Conservation (phyloP, 2,888 invertebrate species). For the Macropis europaea region DNA sequence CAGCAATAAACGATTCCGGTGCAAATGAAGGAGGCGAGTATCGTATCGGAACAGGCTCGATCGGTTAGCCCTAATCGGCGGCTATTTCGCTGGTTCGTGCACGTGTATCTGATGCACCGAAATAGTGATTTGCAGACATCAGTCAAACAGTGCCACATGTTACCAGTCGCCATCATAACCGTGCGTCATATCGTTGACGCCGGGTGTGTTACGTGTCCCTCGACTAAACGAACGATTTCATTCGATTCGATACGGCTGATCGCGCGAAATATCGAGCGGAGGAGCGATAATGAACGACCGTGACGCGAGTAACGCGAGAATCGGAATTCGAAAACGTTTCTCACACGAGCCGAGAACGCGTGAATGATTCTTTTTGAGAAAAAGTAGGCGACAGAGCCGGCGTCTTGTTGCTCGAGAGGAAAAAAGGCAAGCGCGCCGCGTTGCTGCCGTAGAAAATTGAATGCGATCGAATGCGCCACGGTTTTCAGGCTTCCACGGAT, state of each 20-base stretch:
- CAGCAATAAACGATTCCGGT: not conserved
- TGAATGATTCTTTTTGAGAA: not conserved
- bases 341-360: not conserved
- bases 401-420: conserved; percentile 6
- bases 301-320: not conserved
- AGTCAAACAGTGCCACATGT: conserved; percentile 54
- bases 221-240: conserved; percentile 9
- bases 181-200: conserved; percentile 50
- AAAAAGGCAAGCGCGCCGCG: conserved; percentile 11
- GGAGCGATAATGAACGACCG: not conserved
- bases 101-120: conserved; percentile 43
- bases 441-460: conserved; percentile 16
- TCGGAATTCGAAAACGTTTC: not conserved
- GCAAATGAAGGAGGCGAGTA: conserved; percentile 1
- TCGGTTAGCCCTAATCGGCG: conserved; percentile 22
- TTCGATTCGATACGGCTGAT: not conserved
- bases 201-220: conserved; percentile 24
- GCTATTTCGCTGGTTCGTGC: conserved; percentile 24
- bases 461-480: conserved; percentile 18
- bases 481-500: not conserved
- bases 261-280: not conserved
- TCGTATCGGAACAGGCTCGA: not conserved
- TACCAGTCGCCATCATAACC: conserved; percentile 28
- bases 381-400: not conserved
- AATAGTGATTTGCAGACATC: conserved; percentile 53